Percentiles rank a stretch among this genome's conserved stretches.
Evolutionary conservation across 2,888 invertebrate genomes (phyloP).

Genomic region (Dascillus cervinus): DNA sequence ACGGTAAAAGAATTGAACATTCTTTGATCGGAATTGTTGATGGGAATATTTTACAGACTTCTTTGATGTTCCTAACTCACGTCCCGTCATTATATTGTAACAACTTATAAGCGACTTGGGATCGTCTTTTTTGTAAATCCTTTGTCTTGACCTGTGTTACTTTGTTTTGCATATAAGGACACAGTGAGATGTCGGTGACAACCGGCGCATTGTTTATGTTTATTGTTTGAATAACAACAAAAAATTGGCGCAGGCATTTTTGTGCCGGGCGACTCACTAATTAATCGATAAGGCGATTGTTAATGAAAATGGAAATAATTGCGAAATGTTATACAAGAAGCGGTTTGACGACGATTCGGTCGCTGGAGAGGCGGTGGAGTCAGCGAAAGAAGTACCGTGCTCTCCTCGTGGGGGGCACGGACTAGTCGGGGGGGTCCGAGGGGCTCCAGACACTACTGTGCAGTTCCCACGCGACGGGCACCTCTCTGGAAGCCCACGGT

Average conservation of each 20-base stretch:
- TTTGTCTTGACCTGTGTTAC: constrained; percentile 1
- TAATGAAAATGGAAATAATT: neutral
- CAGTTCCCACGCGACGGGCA: constrained; percentile 55
- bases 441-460: constrained; percentile 50
- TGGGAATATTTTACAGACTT: constrained; percentile 23
- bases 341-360: constrained; percentile 14
- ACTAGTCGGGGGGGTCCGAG: constrained; percentile 36
- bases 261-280: neutral
- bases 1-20: constrained; percentile 20
- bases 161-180: constrained; percentile 3
- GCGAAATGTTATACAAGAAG: neutral
- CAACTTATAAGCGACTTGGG: constrained; percentile 11
- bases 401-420: constrained; percentile 30
- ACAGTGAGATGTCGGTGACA: constrained; percentile 14
- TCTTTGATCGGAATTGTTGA: constrained; percentile 23
- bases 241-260: neutral
- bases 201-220: constrained; percentile 11
- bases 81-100: constrained; percentile 15
- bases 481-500: constrained; percentile 43
- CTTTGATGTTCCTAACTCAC: constrained; percentile 16
- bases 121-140: constrained; percentile 7
- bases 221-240: constrained; percentile 1
- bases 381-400: constrained; percentile 30
- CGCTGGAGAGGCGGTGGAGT: constrained; percentile 25
- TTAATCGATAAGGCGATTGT: neutral